Percentiles rank a stretch among this genome's conserved stretches.
phyloP scores from a whole-genome alignment of 2,113 vertebrate species.

The Lasiurus borealis region DNA sequence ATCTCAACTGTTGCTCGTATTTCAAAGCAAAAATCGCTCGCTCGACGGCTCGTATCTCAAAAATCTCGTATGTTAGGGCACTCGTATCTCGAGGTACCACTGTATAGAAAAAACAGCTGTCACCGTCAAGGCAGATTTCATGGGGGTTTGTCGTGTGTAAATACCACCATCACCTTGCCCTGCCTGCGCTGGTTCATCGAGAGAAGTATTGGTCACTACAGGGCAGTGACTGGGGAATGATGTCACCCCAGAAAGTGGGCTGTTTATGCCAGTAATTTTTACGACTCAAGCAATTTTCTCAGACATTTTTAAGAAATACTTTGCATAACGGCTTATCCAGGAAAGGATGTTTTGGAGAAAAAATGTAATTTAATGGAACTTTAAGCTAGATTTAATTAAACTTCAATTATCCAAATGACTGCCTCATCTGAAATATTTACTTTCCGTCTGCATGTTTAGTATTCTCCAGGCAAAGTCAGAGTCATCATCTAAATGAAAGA shows the following conservation, averaged over 20 bases:
- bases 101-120: not conserved
- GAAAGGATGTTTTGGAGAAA: constrained; percentile 72
- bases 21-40: too few relatives aligned
- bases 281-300: constrained; percentile 69
- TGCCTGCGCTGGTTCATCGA: constrained; percentile 82
- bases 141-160: constrained; percentile 89
- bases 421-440: constrained; percentile 62
- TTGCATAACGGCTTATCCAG: constrained; percentile 59
- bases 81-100: too few relatives aligned
- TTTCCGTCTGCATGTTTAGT: constrained; percentile 30
- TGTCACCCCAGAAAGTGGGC: constrained; percentile 28
- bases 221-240: not conserved
- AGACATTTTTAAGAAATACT: constrained; percentile 63
- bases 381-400: constrained; percentile 73
- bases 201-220: constrained; percentile 83
- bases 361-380: constrained; percentile 70
- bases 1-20: too few relatives aligned
- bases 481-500: not conserved
- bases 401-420: constrained; percentile 52
- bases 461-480: constrained; percentile 6
- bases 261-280: constrained; percentile 69
- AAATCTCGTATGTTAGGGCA: too few relatives aligned
- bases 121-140: constrained; percentile 12
- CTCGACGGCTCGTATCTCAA: too few relatives aligned
- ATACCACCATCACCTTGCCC: constrained; percentile 81